Conservation (phyloP, 2,113 vertebrate genomes). For the Hypocryptadius cinnamomeus region DNA sequence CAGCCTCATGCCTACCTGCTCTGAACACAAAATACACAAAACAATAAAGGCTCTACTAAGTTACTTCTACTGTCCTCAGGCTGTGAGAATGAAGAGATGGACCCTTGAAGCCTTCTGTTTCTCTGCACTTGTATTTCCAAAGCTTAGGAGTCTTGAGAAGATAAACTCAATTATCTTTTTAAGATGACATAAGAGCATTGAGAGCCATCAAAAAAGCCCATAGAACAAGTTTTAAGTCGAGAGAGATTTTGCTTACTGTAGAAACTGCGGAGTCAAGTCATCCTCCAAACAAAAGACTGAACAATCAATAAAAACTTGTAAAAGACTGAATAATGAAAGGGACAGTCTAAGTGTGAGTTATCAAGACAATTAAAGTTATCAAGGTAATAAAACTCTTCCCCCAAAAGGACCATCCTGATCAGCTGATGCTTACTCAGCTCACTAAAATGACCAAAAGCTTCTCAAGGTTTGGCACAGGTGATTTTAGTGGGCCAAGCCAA, state of each 20-base stretch:
- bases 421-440: background rate
- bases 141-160: background rate
- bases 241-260: background rate
- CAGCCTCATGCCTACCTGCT: background rate
- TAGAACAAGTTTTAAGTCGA: background rate
- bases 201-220: background rate
- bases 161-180: background rate
- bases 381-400: background rate
- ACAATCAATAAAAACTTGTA: background rate
- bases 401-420: background rate
- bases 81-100: background rate
- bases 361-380: background rate
- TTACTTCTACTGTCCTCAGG: background rate
- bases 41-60: background rate
- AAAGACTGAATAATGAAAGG: background rate
- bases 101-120: background rate
- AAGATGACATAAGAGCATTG: background rate
- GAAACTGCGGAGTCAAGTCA: background rate
- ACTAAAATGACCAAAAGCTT: background rate
- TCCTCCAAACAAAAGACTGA: background rate
- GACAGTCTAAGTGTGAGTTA: background rate
- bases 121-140: background rate
- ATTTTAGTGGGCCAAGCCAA: background rate
- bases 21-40: background rate
- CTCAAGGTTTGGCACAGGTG: fast-evolving